These are phyloP conservation scores for Pterobdella sp. DNA, from an alignment of 2,888 invertebrate species.

Conservation along the genomic window DNA sequence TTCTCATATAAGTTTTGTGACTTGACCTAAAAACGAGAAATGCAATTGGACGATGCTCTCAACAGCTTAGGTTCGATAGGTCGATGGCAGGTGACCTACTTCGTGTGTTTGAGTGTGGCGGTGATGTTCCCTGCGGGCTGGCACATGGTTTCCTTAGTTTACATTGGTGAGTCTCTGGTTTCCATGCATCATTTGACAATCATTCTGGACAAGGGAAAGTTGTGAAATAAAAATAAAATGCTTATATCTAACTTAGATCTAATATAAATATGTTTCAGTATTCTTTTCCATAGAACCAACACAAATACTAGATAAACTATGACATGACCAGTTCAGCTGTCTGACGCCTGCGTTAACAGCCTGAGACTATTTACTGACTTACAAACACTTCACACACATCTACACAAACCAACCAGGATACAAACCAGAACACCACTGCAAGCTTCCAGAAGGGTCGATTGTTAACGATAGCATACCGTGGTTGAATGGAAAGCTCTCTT, in stretches of 20 bases:
- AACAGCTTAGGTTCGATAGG: constrained; percentile 37
- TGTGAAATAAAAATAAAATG: too few relatives aligned
- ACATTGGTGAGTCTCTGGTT: constrained; percentile 39
- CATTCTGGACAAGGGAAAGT: too few relatives aligned
- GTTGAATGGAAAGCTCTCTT: constrained; percentile 15
- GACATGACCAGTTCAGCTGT: too few relatives aligned
- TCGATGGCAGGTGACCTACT: constrained; percentile 38
- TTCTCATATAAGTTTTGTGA: background rate
- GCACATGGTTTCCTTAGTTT: constrained; percentile 40
- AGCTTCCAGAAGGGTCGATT: constrained; percentile 22
- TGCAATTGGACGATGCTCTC: constrained; percentile 39
- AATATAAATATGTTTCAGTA: too few relatives aligned
- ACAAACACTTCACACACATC: background rate
- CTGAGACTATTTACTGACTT: too few relatives aligned
- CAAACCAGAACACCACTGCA: constrained; percentile 32
- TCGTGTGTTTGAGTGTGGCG: constrained; percentile 35
- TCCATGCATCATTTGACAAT: too few relatives aligned
- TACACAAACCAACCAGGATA: constrained; percentile 17
- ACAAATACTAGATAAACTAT: too few relatives aligned
- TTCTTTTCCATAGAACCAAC: too few relatives aligned
- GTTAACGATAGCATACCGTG: constrained; percentile 29
- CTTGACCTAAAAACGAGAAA: constrained; percentile 5
- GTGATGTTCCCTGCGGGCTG: constrained; percentile 38
- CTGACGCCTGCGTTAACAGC: too few relatives aligned
- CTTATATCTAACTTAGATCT: too few relatives aligned